Evolutionary conservation across 2,888 invertebrate genomes (phyloP).

Genomic region (Noctua pronuba): DNA sequence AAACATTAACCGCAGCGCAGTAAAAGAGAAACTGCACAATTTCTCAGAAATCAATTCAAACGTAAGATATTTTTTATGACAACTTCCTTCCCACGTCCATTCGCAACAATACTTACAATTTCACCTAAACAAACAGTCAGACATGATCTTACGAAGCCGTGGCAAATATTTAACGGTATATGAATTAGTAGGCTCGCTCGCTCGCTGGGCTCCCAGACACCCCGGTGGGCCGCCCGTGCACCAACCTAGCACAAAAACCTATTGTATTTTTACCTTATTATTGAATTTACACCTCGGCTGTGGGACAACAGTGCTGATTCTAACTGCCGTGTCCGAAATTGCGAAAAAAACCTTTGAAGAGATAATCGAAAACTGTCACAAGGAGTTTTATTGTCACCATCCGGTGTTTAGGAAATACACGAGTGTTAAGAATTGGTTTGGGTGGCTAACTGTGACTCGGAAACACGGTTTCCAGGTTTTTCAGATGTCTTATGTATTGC

Average conservation of each 20-base stretch:
- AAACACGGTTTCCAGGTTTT: slow-evolving; percentile 7
- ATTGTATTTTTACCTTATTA: slow-evolving; percentile 80
- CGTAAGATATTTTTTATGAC: slow-evolving; percentile 71
- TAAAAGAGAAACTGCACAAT: slow-evolving; percentile 80
- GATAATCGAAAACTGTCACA: slow-evolving; percentile 70
- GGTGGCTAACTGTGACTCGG: slow-evolving; percentile 15
- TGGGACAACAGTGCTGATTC: slow-evolving; percentile 71
- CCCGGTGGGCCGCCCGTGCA: slow-evolving; percentile 75
- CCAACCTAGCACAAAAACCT: slow-evolving; percentile 69
- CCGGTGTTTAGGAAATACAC: slow-evolving; percentile 49
- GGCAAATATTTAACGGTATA: slow-evolving; percentile 83
- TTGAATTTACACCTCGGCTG: slow-evolving; percentile 83
- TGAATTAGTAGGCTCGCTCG: slow-evolving; percentile 73
- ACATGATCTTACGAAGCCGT: slow-evolving; percentile 76
- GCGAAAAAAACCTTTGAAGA: slow-evolving; percentile 71
- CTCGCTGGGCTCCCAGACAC: slow-evolving; percentile 72
- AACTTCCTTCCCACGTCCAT: slow-evolving; percentile 82
- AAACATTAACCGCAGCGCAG: slow-evolving; percentile 69
- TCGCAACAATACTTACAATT: slow-evolving; percentile 80
- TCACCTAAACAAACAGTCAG: slow-evolving; percentile 84
- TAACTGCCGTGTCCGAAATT: slow-evolving; percentile 64
- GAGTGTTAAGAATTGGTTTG: slow-evolving; percentile 37
- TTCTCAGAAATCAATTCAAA: slow-evolving; percentile 79
- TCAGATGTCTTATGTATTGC: background rate
- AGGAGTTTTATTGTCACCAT: slow-evolving; percentile 64